Percentiles rank a stretch among this genome's conserved stretches.
Conservation (phyloP, 2,113 vertebrate genomes). For the Peromyscus californicus region DNA sequence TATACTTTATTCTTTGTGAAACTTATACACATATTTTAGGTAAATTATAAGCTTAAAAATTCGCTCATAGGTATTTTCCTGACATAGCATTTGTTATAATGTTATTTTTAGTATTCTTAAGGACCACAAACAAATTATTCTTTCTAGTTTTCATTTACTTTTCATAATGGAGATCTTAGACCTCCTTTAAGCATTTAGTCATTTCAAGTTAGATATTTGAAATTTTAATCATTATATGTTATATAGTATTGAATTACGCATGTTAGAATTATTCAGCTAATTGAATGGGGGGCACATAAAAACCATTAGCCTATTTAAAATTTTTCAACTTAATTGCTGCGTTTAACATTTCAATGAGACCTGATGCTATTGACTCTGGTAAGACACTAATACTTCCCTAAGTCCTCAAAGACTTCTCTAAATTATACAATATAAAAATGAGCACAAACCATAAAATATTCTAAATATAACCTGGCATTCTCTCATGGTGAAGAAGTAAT, state of each 20-base stretch:
- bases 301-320: slow-evolving; percentile 61
- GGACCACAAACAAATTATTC: slow-evolving; percentile 48
- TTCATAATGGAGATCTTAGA: slow-evolving; percentile 57
- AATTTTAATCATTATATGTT: slow-evolving; percentile 59
- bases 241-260: slow-evolving; percentile 9
- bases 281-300: background rate
- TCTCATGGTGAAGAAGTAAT: background rate
- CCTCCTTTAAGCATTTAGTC: slow-evolving; percentile 18
- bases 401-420: background rate
- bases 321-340: slow-evolving; percentile 18
- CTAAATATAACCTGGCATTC: background rate
- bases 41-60: slow-evolving; percentile 18
- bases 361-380: slow-evolving; percentile 10
- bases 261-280: slow-evolving; percentile 57
- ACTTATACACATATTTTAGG: slow-evolving; percentile 6
- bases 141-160: slow-evolving; percentile 58
- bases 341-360: slow-evolving; percentile 67
- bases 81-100: slow-evolving; percentile 32
- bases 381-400: background rate
- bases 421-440: slow-evolving; percentile 34
- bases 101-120: slow-evolving; percentile 61
- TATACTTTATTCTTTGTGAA: slow-evolving; percentile 66
- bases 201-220: slow-evolving; percentile 42
- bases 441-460: background rate
- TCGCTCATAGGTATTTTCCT: background rate